A percentile compares a stretch with the other conserved stretches of the same genome.
These are phyloP conservation scores for Tortricodes alternella DNA, from an alignment of 2,888 invertebrate species.

Conservation along the genomic window DNA sequence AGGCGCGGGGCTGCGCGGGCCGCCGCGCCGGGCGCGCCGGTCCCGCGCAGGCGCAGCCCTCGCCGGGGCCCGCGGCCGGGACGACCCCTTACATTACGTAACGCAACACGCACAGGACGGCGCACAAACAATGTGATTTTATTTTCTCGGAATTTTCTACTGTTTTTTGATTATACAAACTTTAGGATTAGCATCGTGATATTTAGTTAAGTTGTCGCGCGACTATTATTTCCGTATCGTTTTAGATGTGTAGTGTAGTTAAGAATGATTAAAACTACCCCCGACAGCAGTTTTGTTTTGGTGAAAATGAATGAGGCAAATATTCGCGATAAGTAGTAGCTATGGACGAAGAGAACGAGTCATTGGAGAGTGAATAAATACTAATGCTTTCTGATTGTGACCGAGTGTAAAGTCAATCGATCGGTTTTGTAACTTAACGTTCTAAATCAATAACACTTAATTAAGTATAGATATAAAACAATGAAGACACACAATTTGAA, in stretches of 20 bases:
- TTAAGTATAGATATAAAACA: background rate
- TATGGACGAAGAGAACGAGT: slow-evolving; percentile 34
- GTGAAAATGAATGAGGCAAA: slow-evolving; percentile 37
- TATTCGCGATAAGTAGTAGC: slow-evolving; percentile 36
- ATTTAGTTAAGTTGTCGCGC: slow-evolving; percentile 71
- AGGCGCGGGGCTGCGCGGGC: slow-evolving; percentile 28
- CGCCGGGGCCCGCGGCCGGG: slow-evolving; percentile 42
- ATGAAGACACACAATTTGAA: slow-evolving; percentile 19
- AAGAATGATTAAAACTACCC: slow-evolving; percentile 45
- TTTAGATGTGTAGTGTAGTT: slow-evolving; percentile 63
- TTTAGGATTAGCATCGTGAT: slow-evolving; percentile 76
- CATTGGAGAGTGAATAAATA: slow-evolving; percentile 35
- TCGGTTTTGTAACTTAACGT: slow-evolving; percentile 38
- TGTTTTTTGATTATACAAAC: slow-evolving; percentile 76
- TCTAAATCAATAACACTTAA: slow-evolving; percentile 8
- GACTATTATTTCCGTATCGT: slow-evolving; percentile 53
- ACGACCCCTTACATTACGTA: slow-evolving; percentile 77
- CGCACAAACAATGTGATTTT: slow-evolving; percentile 83
- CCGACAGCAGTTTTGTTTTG: slow-evolving; percentile 55
- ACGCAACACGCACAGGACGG: slow-evolving; percentile 81
- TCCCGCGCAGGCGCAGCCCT: slow-evolving; percentile 41
- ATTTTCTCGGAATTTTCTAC: slow-evolving; percentile 74
- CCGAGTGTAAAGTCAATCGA: slow-evolving; percentile 43
- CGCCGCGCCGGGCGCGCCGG: slow-evolving; percentile 44
- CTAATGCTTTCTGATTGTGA: slow-evolving; percentile 25